These are phyloP conservation scores for Himalopsyche anomala DNA, from an alignment of 2,888 invertebrate genomes.

Conservation along the genomic window DNA sequence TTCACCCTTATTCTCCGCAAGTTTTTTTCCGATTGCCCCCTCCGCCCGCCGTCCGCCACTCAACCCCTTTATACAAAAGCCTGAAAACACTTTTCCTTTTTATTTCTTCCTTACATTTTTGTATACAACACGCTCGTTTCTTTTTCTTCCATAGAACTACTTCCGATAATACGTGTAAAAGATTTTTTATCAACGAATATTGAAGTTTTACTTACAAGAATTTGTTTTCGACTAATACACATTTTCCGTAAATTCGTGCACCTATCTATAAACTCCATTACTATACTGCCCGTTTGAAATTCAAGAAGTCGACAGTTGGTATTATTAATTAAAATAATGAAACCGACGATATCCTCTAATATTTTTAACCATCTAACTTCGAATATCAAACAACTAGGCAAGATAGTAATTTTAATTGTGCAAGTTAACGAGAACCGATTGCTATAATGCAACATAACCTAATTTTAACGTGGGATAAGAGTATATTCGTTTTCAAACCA, in stretches of 20 bases:
- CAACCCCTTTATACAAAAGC: constrained; percentile 41
- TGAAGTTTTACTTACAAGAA: neutral
- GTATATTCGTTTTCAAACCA: too few relatives aligned
- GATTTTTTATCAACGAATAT: constrained; percentile 23
- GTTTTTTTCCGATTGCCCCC: constrained; percentile 41
- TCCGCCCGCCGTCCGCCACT: constrained; percentile 19
- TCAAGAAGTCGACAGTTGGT: too few relatives aligned
- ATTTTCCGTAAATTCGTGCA: neutral
- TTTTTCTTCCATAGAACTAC: constrained; percentile 28
- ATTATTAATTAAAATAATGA: too few relatives aligned
- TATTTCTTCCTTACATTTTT: constrained; percentile 41
- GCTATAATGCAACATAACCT: too few relatives aligned
- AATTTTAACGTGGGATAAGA: too few relatives aligned
- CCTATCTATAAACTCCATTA: neutral
- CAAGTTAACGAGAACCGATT: too few relatives aligned
- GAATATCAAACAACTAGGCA: too few relatives aligned
- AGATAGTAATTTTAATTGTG: too few relatives aligned
- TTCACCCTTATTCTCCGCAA: constrained; percentile 42
- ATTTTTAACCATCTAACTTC: too few relatives aligned
- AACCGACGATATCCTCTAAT: too few relatives aligned
- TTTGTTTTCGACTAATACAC: neutral
- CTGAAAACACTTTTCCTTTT: constrained; percentile 38
- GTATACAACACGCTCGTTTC: constrained; percentile 40
- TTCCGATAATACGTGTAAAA: constrained; percentile 35
- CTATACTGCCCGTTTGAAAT: too few relatives aligned